Evolutionary conservation across 2,888 invertebrate species (phyloP), one percentile per base, ranked within the genome.

Genomic region (Campopleginae sp.): DNA sequence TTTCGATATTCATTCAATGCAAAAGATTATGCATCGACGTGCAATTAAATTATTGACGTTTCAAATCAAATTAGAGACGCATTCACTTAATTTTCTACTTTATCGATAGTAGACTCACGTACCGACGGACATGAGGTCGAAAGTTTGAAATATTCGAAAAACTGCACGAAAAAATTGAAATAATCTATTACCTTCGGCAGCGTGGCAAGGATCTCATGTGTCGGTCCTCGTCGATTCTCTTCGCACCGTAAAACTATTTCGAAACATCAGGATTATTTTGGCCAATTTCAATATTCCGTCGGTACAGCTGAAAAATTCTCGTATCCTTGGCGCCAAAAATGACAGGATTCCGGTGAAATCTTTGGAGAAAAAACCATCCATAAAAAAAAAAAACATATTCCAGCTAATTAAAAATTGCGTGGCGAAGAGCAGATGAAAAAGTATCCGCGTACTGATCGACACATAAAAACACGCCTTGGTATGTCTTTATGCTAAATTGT

Each of bases 401-500:
- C n/a, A n/a, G n/a, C n/a, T n/a, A n/a, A n/a, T n/a, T n/a, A 42
- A 42, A 4, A 42, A 42, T 42, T 4, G 8, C n/a, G 19, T n/a
- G 27, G 14, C 23, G 54, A 27, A 58, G 12, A 10, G 19, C 3
- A 23, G 27, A 27, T 7, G 14, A 58, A 58, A 27, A 58, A 58
- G 12, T 27, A 54, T 2, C 27, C 12, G 23, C 10, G 1, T 8
- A 4, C 58, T 14, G 6, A 27, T 58, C 12, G 8, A 3, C 58
- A 58, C 58, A 58, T 27, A 27, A 27, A 58, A 4, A 27, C 27
- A 27, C 27, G 27, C 14, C 27, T 58, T 27, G 12, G 19, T 23
- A 19, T 38, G 6, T 66, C 88, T 89, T 89, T 87, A 88, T 88
- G 86, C 88, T 89, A 89, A 88, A 89, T 87, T 88, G 86, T 90